These are phyloP conservation scores for Siderastrea radians DNA, from an alignment of 92 coral and sea anemone genomes.

Conservation along the genomic window DNA sequence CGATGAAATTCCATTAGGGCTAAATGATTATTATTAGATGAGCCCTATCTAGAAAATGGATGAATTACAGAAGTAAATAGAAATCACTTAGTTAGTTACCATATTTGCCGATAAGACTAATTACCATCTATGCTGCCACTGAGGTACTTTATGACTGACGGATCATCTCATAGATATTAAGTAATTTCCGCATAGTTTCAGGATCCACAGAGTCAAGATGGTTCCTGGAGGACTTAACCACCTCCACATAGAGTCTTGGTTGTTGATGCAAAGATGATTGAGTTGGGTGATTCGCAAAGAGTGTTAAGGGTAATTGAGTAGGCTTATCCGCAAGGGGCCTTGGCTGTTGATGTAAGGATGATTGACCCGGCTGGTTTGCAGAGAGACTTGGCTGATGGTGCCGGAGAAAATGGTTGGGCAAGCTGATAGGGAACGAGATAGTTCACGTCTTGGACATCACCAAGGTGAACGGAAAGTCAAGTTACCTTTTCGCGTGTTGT, in stretches of 20 bases:
- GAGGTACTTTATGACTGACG: constrained; percentile 5
- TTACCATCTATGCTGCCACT: not conserved
- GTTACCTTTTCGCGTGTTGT: too few species aligned
- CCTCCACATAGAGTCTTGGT: constrained; percentile 1
- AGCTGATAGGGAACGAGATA: too few species aligned
- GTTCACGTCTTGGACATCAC: too few species aligned
- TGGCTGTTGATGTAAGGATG: not conserved
- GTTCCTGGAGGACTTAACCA: constrained; percentile 5
- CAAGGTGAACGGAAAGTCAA: too few species aligned
- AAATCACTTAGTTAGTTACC: not conserved
- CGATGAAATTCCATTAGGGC: not conserved
- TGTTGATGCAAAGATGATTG: too few species aligned
- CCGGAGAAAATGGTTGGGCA: not conserved
- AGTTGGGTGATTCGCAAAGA: too few species aligned
- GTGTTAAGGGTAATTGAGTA: too few species aligned
- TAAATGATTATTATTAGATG: not conserved
- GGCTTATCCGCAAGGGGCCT: too few species aligned
- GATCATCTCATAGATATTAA: constrained; percentile 32
- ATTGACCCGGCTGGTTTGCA: not conserved
- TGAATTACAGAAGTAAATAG: not conserved
- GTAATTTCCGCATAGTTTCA: constrained; percentile 25
- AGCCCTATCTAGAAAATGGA: not conserved
- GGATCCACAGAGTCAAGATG: constrained; percentile 6
- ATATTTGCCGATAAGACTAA: not conserved
- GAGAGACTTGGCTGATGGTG: not conserved